A percentile compares a stretch with the other conserved stretches of the same genome.
phyloP scores from a whole-genome alignment of 2,113 vertebrate genomes.

The Mormyrus iriodes region DNA sequence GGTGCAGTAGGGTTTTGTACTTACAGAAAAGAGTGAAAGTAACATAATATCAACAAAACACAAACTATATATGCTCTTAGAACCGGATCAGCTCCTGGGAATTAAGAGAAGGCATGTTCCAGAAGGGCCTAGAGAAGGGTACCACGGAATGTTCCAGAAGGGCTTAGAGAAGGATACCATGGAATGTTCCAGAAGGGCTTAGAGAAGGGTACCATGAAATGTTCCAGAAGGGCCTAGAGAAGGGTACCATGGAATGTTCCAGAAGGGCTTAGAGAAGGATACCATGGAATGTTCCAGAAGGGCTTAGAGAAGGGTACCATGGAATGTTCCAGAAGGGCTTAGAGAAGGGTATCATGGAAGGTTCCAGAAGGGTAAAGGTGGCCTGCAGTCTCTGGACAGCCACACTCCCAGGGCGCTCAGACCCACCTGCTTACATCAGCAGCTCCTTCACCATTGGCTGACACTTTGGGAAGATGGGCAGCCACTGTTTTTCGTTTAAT shows the following conservation, averaged over 20 bases:
- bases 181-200: neutral
- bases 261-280: neutral
- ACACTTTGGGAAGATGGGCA: constrained; percentile 8
- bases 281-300: neutral
- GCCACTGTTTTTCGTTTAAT: constrained; percentile 40
- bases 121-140: neutral
- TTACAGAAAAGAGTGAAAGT: neutral
- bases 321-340: neutral
- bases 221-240: neutral
- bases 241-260: neutral
- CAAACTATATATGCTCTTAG: neutral
- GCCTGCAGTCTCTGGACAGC: neutral
- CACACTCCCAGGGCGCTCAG: neutral
- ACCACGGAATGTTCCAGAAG: neutral
- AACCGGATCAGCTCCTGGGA: neutral
- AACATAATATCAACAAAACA: neutral
- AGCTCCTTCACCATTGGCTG: neutral
- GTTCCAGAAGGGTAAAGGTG: neutral
- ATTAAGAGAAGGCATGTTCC: neutral
- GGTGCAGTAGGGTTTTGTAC: neutral
- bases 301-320: neutral
- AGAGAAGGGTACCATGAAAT: neutral
- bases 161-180: neutral
- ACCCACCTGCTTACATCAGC: constrained; percentile 43
- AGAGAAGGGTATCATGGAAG: neutral